phyloP scores from a whole-genome alignment of 2,113 vertebrate genomes.

The Gulo gulo region DNA sequence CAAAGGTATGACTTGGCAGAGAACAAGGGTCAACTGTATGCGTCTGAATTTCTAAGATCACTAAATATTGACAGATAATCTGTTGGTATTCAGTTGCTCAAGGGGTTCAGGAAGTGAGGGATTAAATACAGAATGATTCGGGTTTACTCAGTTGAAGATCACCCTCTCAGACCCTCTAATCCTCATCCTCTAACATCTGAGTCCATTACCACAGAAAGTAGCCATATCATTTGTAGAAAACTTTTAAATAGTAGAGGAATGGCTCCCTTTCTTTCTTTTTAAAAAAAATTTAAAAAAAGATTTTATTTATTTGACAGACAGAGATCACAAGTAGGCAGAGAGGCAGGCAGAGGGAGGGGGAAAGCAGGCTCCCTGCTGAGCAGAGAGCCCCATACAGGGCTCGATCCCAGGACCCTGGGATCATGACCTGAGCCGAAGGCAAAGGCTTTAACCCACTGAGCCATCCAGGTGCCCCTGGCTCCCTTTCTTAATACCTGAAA shows the following conservation, averaged over 20 bases:
- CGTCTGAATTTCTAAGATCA: neutral
- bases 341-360: too few relatives aligned
- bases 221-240: neutral
- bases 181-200: neutral
- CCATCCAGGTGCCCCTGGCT: neutral
- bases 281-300: too few relatives aligned
- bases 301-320: too few relatives aligned
- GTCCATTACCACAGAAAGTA: neutral
- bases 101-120: neutral
- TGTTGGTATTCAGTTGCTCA: neutral
- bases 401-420: too few relatives aligned
- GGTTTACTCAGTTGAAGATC: neutral
- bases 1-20: neutral
- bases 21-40: neutral
- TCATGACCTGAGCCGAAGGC: too few relatives aligned
- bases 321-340: too few relatives aligned
- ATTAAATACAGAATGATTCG: neutral
- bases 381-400: too few relatives aligned
- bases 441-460: too few relatives aligned
- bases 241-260: neutral
- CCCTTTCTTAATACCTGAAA: slow-evolving; percentile 90
- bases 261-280: neutral
- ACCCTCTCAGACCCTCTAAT: neutral
- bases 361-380: too few relatives aligned
- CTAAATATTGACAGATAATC: neutral